Percentiles rank a stretch among this genome's conserved stretches.
phyloP scores from a whole-genome alignment of 2,888 invertebrate genomes.

The Digitonthophagus gazella region DNA sequence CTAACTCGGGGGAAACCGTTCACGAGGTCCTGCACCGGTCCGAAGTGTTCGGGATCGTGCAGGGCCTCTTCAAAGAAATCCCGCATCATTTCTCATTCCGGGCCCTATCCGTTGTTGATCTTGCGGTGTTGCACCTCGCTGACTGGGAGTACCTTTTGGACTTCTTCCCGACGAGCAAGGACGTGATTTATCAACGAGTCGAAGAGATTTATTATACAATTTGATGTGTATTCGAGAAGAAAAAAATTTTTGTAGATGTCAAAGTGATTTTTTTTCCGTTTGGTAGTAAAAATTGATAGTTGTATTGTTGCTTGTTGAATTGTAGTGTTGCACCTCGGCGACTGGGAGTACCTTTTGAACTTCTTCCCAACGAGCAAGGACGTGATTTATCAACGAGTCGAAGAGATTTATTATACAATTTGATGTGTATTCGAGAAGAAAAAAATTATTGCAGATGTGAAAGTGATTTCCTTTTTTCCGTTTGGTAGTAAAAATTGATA shows the following conservation, averaged over 20 bases:
- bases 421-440: constrained; percentile 1
- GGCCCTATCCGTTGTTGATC: constrained; percentile 55
- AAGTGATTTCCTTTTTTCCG: background rate
- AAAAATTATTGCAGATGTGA: background rate
- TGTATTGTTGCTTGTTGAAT: constrained; percentile 56
- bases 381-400: constrained; percentile 38
- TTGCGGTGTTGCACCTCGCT: constrained; percentile 54
- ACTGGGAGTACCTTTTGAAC: constrained; percentile 54
- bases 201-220: constrained; percentile 30
- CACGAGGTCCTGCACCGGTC: constrained; percentile 56
- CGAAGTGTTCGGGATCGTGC: constrained; percentile 58
- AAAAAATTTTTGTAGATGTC: background rate
- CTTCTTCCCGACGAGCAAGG: constrained; percentile 40
- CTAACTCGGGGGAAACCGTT: constrained; percentile 52
- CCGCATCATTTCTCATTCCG: constrained; percentile 58
- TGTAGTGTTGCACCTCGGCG: constrained; percentile 53
- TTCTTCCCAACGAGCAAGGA: constrained; percentile 40
- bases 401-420: constrained; percentile 29
- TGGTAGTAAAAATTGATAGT: constrained; percentile 23
- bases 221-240: constrained; percentile 9
- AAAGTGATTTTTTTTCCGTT: background rate
- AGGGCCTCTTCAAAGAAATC: constrained; percentile 57
- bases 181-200: constrained; percentile 38
- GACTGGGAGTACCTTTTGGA: constrained; percentile 55
- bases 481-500: constrained; percentile 21